Conservation (phyloP, 2,113 vertebrate species). For the Pampusana beccarii region DNA sequence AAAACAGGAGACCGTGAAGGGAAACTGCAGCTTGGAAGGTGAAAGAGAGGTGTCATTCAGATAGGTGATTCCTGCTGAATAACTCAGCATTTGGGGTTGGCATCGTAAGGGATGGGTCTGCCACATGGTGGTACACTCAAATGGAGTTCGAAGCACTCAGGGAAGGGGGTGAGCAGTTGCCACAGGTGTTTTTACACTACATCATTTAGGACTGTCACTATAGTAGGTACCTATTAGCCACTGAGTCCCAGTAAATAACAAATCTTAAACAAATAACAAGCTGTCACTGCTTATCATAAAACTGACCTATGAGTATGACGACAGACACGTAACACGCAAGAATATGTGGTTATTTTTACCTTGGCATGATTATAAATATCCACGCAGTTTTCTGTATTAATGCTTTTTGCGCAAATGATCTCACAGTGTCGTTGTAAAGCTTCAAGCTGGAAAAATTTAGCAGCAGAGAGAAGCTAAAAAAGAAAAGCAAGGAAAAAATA, state of each 20-base stretch:
- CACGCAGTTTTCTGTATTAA: slow-evolving; percentile 95
- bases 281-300: not conserved
- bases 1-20: not conserved
- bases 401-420: slow-evolving; percentile 96
- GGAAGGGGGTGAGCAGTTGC: not conserved
- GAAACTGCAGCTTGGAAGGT: not conserved
- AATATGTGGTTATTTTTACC: slow-evolving; percentile 72
- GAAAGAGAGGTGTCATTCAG: not conserved
- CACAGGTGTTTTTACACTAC: not conserved
- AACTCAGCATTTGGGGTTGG: not conserved
- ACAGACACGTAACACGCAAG: not conserved
- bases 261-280: not conserved
- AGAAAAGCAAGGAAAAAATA: not conserved
- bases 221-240: not conserved
- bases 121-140: not conserved
- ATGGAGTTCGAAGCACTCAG: not conserved
- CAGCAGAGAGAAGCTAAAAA: slow-evolving; percentile 91
- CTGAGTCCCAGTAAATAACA: not conserved
- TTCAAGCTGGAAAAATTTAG: slow-evolving; percentile 98
- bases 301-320: fast-evolving
- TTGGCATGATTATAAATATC: slow-evolving; percentile 98
- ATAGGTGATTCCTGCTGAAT: not conserved
- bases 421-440: slow-evolving; percentile 98
- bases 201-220: not conserved
- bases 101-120: not conserved